Base-by-base conservation (phyloP, 2,797 vertebrate genomes). In the Pangasius larnaudii region DNA sequence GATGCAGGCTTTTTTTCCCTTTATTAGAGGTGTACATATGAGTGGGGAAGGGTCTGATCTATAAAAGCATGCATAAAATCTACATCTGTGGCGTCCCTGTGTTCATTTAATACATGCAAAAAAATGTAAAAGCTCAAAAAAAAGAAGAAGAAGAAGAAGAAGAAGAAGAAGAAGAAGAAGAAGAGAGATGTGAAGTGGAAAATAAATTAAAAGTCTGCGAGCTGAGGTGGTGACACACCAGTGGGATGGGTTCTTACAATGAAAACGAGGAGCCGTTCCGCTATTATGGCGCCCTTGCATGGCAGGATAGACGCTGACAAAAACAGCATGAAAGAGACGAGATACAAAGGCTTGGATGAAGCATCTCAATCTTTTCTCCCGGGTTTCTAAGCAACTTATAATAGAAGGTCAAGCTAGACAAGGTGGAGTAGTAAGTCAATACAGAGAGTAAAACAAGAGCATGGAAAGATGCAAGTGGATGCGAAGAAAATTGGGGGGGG, bases 351-450 rank as follows among this genome's bases (percentile, higher is more conserved):
- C 93, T 89, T 93, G 95, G 95, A 96, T 95, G 91, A 95, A 93
- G 93, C 92, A 95, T 89, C 91, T 94, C 94, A 92, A 94, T 91
- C 94, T 94, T 92, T 95, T 96, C 94, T 94, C 95, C 93, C 92
- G 95, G 96, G 98, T 99, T 97, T 97, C 98, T 95, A 98, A 97
- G 98, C 98, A 98, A 98, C 97, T 99, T 97, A 97, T 96, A 98
- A 98, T 97, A 97, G 97, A 98, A 98, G 97, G 97, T 97, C 96
- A 97, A 95, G 91, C 92, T 92, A 96, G 95, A 94, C 94, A 95
- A 95, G 95, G 95, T 93, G 94, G 95, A 97, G 93, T 93, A 92
- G 95, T 88, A 90, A 93, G 93, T 95, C 95, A 93, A 91, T 92
- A 95, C 92, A 88, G 93, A 95, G 93, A 93, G 61, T 94, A 94